Conservation (phyloP, 2,797 vertebrate genomes). For the Ibycter americanus region DNA sequence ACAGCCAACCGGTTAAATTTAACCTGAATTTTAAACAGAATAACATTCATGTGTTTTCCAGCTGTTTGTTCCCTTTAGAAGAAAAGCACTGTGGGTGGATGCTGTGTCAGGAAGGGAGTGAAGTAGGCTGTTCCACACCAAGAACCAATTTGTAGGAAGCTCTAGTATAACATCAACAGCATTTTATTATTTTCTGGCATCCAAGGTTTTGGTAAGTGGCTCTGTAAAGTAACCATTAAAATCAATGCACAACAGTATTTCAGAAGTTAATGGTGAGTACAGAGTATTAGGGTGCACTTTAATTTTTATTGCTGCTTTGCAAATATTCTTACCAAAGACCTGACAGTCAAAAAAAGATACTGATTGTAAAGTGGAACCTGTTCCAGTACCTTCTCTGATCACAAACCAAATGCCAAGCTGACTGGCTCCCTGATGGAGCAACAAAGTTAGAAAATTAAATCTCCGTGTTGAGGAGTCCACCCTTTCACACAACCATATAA, state of each 20-base stretch:
- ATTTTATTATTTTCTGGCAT: neutral
- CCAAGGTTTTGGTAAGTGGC: neutral
- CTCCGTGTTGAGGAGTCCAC: neutral
- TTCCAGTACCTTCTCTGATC: neutral
- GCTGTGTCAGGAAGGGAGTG: neutral
- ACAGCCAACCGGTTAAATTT: slow-evolving; percentile 10
- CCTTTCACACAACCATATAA: neutral
- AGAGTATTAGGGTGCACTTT: neutral
- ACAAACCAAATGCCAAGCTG: neutral
- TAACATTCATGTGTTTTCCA: neutral
- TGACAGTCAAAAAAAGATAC: neutral
- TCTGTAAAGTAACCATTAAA: slow-evolving; percentile 19
- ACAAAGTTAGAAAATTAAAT: neutral
- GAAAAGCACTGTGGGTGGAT: slow-evolving; percentile 11
- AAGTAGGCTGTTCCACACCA: neutral
- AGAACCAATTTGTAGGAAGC: neutral
- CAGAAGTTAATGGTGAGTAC: slow-evolving; percentile 19
- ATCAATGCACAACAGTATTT: neutral
- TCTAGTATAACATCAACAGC: neutral
- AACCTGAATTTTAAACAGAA: slow-evolving; percentile 17
- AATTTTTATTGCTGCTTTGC: slow-evolving; percentile 26
- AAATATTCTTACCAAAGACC: slow-evolving; percentile 31
- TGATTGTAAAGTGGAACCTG: neutral
- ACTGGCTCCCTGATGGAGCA: neutral
- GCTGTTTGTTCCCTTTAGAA: slow-evolving; percentile 29